These are phyloP conservation scores for Scomberomorus guttatus DNA, from an alignment of 2,797 vertebrate genomes.

Conservation along the genomic window DNA sequence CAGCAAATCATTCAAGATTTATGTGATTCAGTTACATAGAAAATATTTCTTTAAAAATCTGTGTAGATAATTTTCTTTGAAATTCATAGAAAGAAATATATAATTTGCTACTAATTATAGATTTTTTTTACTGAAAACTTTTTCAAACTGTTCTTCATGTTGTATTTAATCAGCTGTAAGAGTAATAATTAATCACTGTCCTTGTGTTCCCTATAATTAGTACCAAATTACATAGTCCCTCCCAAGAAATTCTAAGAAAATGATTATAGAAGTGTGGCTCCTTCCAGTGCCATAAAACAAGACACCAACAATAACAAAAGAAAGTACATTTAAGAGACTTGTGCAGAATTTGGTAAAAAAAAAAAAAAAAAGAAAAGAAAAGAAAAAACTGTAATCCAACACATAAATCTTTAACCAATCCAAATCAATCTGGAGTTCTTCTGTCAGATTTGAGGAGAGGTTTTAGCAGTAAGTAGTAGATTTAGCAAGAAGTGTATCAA, in stretches of 20 bases:
- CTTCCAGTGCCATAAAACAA: not conserved
- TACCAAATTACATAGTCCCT: not conserved
- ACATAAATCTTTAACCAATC: not conserved
- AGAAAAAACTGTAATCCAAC: not conserved
- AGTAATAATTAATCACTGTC: not conserved
- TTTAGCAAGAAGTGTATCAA: not conserved
- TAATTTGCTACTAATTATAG: not conserved
- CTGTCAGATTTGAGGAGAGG: not conserved
- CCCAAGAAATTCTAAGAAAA: not conserved
- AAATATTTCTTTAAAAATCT: not conserved
- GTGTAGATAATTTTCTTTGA: not conserved
- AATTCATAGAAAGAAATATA: not conserved
- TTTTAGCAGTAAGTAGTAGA: not conserved
- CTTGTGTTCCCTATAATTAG: too few species aligned
- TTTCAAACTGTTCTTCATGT: not conserved
- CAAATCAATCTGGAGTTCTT: not conserved
- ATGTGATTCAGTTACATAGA: not conserved
- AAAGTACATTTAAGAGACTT: not conserved
- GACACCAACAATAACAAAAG: not conserved
- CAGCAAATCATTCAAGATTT: not conserved
- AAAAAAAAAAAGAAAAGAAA: not conserved
- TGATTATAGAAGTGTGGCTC: not conserved
- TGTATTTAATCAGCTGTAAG: slow-evolving; percentile 13
- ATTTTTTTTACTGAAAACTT: not conserved
- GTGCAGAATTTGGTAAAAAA: not conserved